Percentiles rank a stretch among this genome's conserved stretches.
Conservation (phyloP, 2,797 vertebrate species). For the Forpus xanthops region DNA sequence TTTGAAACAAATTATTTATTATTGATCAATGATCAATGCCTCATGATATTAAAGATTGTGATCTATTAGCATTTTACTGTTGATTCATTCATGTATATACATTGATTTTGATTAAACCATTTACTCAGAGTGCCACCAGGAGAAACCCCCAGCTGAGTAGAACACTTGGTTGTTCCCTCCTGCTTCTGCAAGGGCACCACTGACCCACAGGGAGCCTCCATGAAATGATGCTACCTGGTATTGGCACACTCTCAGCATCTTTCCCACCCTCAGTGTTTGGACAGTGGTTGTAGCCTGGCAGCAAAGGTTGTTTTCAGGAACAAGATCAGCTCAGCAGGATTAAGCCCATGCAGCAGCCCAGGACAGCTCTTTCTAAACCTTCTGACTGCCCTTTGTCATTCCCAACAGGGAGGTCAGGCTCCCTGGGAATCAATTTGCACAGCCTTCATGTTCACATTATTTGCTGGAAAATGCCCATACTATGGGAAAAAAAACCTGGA, state of each 20-base stretch:
- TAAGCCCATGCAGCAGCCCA: not conserved
- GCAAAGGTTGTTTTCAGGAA: not conserved
- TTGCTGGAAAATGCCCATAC: not conserved
- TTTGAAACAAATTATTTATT: not conserved
- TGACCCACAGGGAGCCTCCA: not conserved
- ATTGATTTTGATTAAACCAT: not conserved
- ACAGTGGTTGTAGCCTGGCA: not conserved
- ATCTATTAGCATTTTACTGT: not conserved
- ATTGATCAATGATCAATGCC: not conserved
- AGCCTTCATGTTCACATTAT: slow-evolving; percentile 27
- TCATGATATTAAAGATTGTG: not conserved
- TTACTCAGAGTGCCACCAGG: not conserved
- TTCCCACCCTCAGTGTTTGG: fast-evolving
- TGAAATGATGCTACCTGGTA: fast-evolving
- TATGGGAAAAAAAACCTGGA: not conserved
- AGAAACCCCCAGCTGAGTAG: not conserved
- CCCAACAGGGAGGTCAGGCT: not conserved
- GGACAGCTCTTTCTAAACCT: not conserved
- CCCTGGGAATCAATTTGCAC: slow-evolving; percentile 23
- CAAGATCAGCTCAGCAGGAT: not conserved
- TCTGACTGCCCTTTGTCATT: not conserved
- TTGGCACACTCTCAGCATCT: fast-evolving
- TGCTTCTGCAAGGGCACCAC: not conserved
- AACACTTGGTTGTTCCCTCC: fast-evolving
- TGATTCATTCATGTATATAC: not conserved